Conservation (phyloP, 1,140 invertebrate species). For the Battus philenor region DNA sequence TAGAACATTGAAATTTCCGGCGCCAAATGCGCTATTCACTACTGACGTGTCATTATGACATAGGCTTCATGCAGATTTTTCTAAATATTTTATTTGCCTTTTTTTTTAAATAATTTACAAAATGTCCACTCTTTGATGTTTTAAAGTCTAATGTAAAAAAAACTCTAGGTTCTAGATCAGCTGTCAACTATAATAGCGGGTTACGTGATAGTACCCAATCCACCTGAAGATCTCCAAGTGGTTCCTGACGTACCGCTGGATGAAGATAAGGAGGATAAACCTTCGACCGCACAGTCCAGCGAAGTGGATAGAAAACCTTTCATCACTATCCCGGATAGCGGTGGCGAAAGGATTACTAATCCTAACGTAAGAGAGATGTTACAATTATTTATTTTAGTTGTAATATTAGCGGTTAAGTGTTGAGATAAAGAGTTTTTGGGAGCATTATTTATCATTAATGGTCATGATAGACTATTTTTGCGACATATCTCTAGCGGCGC, state of each 20-base stretch:
- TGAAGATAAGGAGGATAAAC: slow-evolving; percentile 42
- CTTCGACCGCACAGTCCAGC: slow-evolving; percentile 19
- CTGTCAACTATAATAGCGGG: slow-evolving; percentile 65
- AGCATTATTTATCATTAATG: no score
- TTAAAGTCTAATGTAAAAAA: no score
- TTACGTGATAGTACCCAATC: slow-evolving; percentile 52
- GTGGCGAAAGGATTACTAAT: slow-evolving; percentile 42
- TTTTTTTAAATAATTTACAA: no score
- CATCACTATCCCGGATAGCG: slow-evolving; percentile 35
- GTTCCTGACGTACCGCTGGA: slow-evolving; percentile 62
- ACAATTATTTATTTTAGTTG: background rate
- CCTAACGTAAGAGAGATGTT: slow-evolving; percentile 59
- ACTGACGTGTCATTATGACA: no score
- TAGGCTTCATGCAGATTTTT: no score
- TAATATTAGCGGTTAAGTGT: background rate
- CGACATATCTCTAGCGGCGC: no score
- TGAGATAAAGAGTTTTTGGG: no score
- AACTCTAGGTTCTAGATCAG: slow-evolving; percentile 71
- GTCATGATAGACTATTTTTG: no score
- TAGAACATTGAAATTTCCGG: no score
- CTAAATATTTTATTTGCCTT: no score
- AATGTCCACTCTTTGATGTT: no score
- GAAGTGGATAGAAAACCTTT: slow-evolving; percentile 48
- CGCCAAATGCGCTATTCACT: no score
- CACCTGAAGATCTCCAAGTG: slow-evolving; percentile 66